Evolutionary conservation across 2,888 invertebrate genomes (phyloP).

Genomic region (Lumbricus terrestris): DNA sequence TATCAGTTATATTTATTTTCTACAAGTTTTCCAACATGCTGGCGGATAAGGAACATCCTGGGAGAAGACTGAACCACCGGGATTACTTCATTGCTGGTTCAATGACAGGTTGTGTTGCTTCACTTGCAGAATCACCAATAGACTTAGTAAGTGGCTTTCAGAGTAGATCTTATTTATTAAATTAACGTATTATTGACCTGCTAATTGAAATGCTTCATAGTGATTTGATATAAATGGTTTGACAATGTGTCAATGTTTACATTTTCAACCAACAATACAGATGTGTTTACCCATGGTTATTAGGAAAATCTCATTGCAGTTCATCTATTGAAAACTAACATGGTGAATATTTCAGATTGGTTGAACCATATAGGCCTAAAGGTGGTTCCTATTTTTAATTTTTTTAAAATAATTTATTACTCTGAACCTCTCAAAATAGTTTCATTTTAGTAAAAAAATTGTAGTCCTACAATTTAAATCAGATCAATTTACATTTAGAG

Average conservation of each 20-base stretch:
- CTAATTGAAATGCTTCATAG: not conserved
- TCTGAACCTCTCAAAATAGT: too few relatives aligned
- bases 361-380: too few relatives aligned
- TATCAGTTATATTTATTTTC: not conserved
- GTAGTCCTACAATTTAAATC: too few relatives aligned
- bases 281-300: not conserved
- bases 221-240: not conserved
- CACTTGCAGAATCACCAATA: constrained; percentile 40
- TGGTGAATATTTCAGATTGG: too few relatives aligned
- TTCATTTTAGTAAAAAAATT: too few relatives aligned
- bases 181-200: not conserved
- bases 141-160: constrained; percentile 34
- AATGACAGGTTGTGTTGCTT: constrained; percentile 36
- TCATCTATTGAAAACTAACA: too few relatives aligned
- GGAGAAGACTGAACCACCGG: constrained; percentile 28
- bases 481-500: too few relatives aligned
- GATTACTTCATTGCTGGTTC: constrained; percentile 40
- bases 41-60: constrained; percentile 13
- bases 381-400: too few relatives aligned
- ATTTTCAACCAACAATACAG: not conserved
- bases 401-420: too few relatives aligned
- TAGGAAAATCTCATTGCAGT: too few relatives aligned
- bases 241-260: not conserved
- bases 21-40: constrained; percentile 11
- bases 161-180: not conserved